A percentile compares a stretch with the other conserved stretches of the same genome.
phyloP scores from a whole-genome alignment of 2,113 vertebrate species.

The Xenopus borealis region DNA sequence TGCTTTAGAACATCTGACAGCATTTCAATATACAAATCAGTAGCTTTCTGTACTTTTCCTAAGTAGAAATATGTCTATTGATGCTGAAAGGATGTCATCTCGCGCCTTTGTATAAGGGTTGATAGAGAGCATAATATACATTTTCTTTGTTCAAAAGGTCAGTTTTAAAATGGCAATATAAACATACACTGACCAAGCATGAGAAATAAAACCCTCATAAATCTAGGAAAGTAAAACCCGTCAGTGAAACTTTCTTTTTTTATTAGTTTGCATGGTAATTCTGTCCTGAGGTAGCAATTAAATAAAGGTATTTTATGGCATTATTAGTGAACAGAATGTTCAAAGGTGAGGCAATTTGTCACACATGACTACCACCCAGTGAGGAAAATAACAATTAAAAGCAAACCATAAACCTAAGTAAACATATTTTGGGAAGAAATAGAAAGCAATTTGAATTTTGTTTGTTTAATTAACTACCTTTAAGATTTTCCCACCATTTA shows the following conservation, averaged over 20 bases:
- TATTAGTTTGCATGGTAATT: constrained; percentile 59
- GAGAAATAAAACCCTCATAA: constrained; percentile 47
- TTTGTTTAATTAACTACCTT: not conserved
- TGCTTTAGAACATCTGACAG: constrained; percentile 14
- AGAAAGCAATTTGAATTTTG: constrained; percentile 51
- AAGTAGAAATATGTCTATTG: constrained; percentile 27
- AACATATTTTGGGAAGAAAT: constrained; percentile 39
- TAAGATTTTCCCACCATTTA: not conserved
- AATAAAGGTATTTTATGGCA: constrained; percentile 57
- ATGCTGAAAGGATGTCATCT: not conserved
- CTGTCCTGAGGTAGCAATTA: constrained; percentile 64
- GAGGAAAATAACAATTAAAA: constrained; percentile 57
- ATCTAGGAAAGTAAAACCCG: constrained; percentile 51
- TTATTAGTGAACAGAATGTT: constrained; percentile 60
- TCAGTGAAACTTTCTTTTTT: constrained; percentile 56
- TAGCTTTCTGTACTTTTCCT: constrained; percentile 44
- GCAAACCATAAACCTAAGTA: constrained; percentile 45
- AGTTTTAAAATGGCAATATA: constrained; percentile 36
- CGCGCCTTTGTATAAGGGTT: constrained; percentile 16
- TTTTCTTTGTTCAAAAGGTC: constrained; percentile 47
- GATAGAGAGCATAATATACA: constrained; percentile 47
- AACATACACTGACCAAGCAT: constrained; percentile 34
- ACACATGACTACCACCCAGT: constrained; percentile 61
- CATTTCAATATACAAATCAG: constrained; percentile 35
- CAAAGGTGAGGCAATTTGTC: constrained; percentile 64